Conservation (phyloP, 1,140 invertebrate genomes). For the Pogonomyrmex californicus region DNA sequence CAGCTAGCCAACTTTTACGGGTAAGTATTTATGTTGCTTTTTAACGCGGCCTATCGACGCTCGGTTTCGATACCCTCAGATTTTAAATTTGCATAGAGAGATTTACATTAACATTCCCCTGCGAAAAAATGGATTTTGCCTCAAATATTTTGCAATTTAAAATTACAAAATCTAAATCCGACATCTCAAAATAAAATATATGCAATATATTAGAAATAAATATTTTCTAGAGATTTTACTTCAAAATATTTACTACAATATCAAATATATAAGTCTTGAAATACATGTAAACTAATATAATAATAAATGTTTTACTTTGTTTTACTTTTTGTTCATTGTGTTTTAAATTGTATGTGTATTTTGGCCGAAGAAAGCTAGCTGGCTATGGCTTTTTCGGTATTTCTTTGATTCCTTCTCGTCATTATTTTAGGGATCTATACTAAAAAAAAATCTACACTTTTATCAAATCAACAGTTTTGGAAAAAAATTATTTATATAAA, state of each 20-base stretch:
- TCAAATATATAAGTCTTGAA: no score
- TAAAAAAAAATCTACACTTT: no score
- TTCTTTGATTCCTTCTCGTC: no score
- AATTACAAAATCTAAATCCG: background rate
- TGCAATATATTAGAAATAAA: background rate
- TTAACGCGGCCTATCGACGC: background rate
- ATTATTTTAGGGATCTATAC: no score
- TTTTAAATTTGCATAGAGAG: background rate
- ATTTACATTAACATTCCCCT: background rate
- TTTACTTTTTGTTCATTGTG: no score
- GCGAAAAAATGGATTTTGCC: background rate
- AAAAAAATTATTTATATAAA: no score
- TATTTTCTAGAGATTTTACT: background rate
- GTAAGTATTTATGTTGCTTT: background rate
- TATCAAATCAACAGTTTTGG: no score
- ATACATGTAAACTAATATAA: no score
- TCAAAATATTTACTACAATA: background rate
- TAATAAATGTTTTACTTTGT: no score
- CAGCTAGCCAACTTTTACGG: background rate
- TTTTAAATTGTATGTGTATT: no score
- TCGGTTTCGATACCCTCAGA: background rate
- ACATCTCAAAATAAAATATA: background rate
- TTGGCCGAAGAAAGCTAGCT: no score
- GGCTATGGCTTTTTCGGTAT: no score
- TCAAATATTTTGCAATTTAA: conserved; percentile 21